Base-by-base conservation (phyloP, 1,140 invertebrate genomes). In the Drosophila mayri region DNA sequence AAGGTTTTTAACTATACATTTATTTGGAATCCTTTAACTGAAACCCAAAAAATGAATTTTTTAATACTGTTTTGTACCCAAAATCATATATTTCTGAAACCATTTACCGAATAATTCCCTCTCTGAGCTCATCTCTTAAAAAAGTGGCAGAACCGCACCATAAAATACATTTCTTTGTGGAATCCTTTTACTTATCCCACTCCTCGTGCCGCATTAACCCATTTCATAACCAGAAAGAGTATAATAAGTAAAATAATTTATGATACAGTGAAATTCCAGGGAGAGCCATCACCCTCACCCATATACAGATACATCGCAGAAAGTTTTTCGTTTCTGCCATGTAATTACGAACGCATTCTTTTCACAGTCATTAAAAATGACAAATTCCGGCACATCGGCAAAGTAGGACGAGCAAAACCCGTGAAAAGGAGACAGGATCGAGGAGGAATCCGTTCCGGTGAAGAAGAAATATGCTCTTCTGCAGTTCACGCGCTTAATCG, bases 361-460 rank as follows among this genome's bases (percentile, higher is more conserved):
- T 90, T 84, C 77, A 60, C 80, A 88, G 84, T 88, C 84, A 90
- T 88, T 88, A 88, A 88, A 88, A 88, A 88, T 88, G 84, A 88
- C 84, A 88, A 88, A 88, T 88, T 88, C 84, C 84, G 77, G 62
- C 85, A 75, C 59, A 90, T 55, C 65, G 61, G 67, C 85, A 90
- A 86, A 84, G 68, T 80, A 81, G 80, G 60, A 77, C 67, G 67
- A 47, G 47, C 44, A 63, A 54, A 43, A 30, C 49, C 43, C 44
- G 7, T 43, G 41, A 40, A 76, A 32, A 9, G 40, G 57, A 44
- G 46, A 46, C 40, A 60, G 46, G 32, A 55, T 44, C 30, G 57
- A 37, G 18, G 64, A 37, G 35, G 60, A 40, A 40, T 62, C 40
- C 44, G 70, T 57, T 50, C 43, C 63, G 65, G 60, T 40, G 32